Percentiles rank a stretch among this genome's conserved stretches.
phyloP scores from a whole-genome alignment of 2,797 vertebrate genomes.

The Anomalospiza imberbis region DNA sequence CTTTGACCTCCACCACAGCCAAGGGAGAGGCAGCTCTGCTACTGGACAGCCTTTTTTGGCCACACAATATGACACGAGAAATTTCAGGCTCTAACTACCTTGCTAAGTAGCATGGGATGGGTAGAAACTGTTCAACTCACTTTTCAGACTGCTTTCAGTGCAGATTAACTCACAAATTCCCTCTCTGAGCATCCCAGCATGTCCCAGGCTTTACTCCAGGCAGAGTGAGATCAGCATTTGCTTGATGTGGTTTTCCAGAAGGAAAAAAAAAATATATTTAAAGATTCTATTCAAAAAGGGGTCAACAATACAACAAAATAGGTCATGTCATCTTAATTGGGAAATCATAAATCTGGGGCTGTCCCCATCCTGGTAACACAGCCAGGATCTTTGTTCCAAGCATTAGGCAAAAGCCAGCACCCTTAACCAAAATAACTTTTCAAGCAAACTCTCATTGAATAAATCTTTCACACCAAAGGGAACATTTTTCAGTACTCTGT shows the following conservation, averaged over 20 bases:
- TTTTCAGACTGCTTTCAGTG: background rate
- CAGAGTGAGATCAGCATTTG: background rate
- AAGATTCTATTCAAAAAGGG: conserved; percentile 13
- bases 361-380: background rate
- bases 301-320: conserved; percentile 29
- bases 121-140: background rate
- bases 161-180: background rate
- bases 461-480: conserved; percentile 42
- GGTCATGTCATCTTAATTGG: conserved; percentile 21
- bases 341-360: conserved; percentile 4
- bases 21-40: background rate
- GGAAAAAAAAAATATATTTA: background rate
- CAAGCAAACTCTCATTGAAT: conserved; percentile 39
- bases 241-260: background rate
- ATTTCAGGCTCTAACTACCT: background rate
- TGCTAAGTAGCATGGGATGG: background rate
- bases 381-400: conserved; percentile 44
- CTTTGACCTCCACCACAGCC: background rate
- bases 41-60: background rate
- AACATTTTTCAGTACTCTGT: conserved; percentile 57
- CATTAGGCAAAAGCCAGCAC: background rate
- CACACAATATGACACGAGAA: background rate
- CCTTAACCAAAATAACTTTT: conserved; percentile 33
- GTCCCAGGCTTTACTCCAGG: background rate
- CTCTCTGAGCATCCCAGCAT: background rate